Evolutionary conservation across 2,888 invertebrate species (phyloP), one percentile per base, ranked within the genome.

Genomic region (Philhelius pedissequus): DNA sequence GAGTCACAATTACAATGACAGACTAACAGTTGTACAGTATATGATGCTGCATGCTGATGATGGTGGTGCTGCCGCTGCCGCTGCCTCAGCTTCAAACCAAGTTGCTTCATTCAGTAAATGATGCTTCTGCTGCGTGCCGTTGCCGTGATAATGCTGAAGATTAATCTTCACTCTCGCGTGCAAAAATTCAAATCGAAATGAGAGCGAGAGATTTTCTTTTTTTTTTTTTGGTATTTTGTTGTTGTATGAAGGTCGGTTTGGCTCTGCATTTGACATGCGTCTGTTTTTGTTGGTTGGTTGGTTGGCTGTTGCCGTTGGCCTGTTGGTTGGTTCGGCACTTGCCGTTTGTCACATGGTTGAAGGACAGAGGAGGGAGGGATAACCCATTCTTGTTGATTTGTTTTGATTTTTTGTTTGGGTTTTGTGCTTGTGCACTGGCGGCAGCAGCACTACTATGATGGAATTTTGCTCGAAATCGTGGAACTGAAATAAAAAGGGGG

Each of bases 211-310:
- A 8, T 2, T 56, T 8, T 52, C 6, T 56, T 8, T 52, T 52
- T 4, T n/a, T n/a, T 2, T 56, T 8, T 52, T 52, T 4, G 7
- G 13, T n/a, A 11, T 7, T 40, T 27, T 64, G 64, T 48, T 52
- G 22, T 32, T 54, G 68, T 22, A 68, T 40, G 68, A 35, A 52
- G 68, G 32, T 32, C 30, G 35, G 45, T 25, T 11, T 20, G 15
- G 18, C 15, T 48, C 30, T 22, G 52, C 54, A 82, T 56, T 64
- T 83, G 78, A 69, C 82, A 83, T 84, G 83, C 83, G 83, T 75
- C 79, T 66, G 22, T 70, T 84, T 70, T 70, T 79, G 79, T 70
- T 77, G 77, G 71, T 79, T 79, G 74, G 83, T 25, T 79, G 66
- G 60, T 40, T 43, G 18, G 60, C 40, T 43, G 27, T 60, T 32